Percentiles rank a stretch among this genome's conserved stretches.
These are phyloP conservation scores for Fragum sueziense DNA, from an alignment of 2,888 invertebrate species.

Conservation along the genomic window DNA sequence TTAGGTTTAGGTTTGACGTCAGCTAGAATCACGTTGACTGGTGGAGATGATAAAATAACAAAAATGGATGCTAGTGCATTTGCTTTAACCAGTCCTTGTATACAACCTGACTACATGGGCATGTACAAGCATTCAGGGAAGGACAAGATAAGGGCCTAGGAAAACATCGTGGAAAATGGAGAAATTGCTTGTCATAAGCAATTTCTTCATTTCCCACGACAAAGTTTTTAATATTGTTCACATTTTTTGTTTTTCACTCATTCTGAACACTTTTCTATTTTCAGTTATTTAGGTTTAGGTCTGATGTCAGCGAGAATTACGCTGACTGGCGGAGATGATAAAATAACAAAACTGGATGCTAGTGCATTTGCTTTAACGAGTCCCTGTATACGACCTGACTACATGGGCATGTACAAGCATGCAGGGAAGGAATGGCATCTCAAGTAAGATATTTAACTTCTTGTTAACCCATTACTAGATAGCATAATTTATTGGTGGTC, in stretches of 20 bases:
- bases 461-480: no score
- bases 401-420: conserved; percentile 89
- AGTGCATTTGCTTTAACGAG: conserved; percentile 84
- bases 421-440: conserved; percentile 88
- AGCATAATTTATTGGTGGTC: no score
- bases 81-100: conserved; percentile 87
- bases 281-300: conserved; percentile 95
- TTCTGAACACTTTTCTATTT: no score
- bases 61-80: conserved; percentile 23
- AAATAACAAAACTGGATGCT: conserved; percentile 26
- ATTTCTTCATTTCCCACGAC: no score
- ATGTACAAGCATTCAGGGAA: conserved; percentile 90
- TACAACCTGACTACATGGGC: conserved; percentile 90
- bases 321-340: conserved; percentile 48
- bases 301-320: conserved; percentile 91
- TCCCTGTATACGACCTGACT: conserved; percentile 91
- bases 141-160: no score
- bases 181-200: no score
- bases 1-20: conserved; percentile 95
- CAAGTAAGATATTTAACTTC: no score
- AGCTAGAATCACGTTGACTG: conserved; percentile 85
- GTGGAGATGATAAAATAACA: conserved; percentile 44
- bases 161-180: no score
- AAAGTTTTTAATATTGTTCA: no score
- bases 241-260: no score